A percentile compares a stretch with the other conserved stretches of the same genome.
Evolutionary conservation across 2,113 vertebrate species (phyloP).

Genomic region (Antechinus flavipes): DNA sequence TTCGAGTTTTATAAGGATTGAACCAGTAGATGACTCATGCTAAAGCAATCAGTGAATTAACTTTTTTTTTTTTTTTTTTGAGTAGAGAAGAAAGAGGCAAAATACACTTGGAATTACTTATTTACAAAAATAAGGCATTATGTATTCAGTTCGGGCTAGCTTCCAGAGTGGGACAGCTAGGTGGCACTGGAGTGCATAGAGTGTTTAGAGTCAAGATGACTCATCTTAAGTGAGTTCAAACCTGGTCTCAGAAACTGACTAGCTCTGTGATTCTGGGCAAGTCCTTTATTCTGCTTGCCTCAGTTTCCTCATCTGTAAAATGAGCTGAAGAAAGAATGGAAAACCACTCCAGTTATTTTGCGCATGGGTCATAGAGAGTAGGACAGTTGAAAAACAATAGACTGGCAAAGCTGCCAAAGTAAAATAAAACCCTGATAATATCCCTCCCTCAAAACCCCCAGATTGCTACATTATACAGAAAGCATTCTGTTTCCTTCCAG

Average conservation of each 20-base stretch:
- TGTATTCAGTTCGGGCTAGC: background rate
- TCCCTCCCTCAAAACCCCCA: too few relatives aligned
- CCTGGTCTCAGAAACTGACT: background rate
- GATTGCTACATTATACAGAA: background rate
- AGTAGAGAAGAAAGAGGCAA: background rate
- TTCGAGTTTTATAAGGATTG: background rate
- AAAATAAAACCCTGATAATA: background rate
- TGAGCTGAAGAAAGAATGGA: background rate
- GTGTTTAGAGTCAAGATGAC: background rate
- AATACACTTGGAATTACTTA: background rate
- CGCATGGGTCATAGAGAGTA: background rate
- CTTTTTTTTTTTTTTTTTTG: conserved; percentile 28
- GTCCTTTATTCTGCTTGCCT: background rate
- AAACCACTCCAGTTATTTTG: background rate
- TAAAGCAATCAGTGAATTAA: conserved; percentile 6
- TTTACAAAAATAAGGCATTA: background rate
- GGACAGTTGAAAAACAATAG: background rate
- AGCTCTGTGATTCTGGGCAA: background rate
- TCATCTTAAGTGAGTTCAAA: background rate
- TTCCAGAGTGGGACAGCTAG: background rate
- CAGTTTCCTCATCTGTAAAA: background rate
- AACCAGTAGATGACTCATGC: background rate
- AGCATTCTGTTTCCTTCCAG: background rate
- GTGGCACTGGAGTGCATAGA: background rate
- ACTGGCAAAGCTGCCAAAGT: background rate